Percentiles rank a stretch among this genome's conserved stretches.
phyloP scores from a whole-genome alignment of 1,140 invertebrate genomes.

The Campoletis sonorensis region DNA sequence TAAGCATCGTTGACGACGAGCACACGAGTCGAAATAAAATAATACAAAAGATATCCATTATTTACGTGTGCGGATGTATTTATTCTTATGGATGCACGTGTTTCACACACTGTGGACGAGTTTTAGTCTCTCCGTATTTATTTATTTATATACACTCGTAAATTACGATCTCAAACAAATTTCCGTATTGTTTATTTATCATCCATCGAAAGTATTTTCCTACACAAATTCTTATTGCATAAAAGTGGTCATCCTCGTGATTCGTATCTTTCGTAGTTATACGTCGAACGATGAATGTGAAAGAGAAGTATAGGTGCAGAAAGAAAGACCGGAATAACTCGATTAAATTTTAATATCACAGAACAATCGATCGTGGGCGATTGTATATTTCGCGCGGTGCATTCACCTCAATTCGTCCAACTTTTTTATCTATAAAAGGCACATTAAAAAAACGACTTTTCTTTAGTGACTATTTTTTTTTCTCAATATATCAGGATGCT shows the following conservation, averaged over 20 bases:
- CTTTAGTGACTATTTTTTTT: no score
- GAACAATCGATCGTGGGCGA: conserved; percentile 21
- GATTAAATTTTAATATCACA: conserved; percentile 19
- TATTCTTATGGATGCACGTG: no score
- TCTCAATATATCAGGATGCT: no score
- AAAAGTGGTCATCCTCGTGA: not conserved
- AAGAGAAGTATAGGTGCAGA: not conserved
- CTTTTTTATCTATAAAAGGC: conserved; percentile 9
- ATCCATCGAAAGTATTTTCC: not conserved
- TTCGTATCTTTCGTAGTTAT: not conserved
- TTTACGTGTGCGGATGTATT: no score
- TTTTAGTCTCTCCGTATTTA: no score
- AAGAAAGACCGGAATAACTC: conserved; percentile 3
- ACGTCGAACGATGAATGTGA: not conserved
- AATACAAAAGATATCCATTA: no score
- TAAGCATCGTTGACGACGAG: no score
- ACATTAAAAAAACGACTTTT: not conserved
- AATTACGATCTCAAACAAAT: no score
- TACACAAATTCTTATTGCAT: not conserved
- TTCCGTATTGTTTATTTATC: not conserved
- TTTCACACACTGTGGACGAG: no score
- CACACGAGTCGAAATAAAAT: no score
- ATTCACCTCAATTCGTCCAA: conserved; percentile 5
- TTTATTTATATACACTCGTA: no score
- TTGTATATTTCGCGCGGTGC: conserved; percentile 15